A percentile compares a stretch with the other conserved stretches of the same genome.
phyloP scores from a whole-genome alignment of 2,113 vertebrate species.

The Tinamus guttatus region DNA sequence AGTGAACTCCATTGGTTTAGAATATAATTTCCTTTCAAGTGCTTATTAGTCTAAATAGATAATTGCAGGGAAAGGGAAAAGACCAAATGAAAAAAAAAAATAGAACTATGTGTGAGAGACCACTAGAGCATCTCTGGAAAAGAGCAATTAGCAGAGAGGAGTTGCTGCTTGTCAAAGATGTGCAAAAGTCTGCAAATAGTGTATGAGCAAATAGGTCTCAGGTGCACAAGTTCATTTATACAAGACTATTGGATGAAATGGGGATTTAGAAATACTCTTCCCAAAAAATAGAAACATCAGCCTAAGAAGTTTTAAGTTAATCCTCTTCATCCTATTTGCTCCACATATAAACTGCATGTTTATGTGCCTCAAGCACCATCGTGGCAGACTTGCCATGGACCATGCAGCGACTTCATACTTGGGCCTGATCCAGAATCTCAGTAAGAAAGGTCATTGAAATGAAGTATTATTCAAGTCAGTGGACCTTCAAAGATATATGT shows the following conservation, averaged over 20 bases:
- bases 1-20: not conserved
- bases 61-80: slow-evolving; percentile 1
- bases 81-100: not conserved
- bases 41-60: slow-evolving; percentile 28
- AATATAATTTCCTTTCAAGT: slow-evolving; percentile 12
- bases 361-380: not conserved
- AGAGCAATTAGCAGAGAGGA: not conserved
- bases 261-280: not conserved
- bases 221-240: not conserved
- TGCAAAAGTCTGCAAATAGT: not conserved
- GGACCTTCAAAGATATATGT: not conserved
- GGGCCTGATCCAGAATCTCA: slow-evolving; percentile 15
- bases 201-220: not conserved
- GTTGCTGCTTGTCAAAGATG: not conserved
- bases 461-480: slow-evolving; percentile 1
- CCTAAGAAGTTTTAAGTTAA: not conserved
- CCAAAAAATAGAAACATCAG: not conserved
- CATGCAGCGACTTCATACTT: not conserved
- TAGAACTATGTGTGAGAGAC: not conserved
- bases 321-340: not conserved
- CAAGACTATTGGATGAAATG: not conserved
- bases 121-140: not conserved
- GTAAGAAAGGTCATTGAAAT: not conserved
- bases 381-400: slow-evolving; percentile 6
- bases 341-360: not conserved